Conservation (phyloP, 2,888 invertebrate genomes). For the Pristionchus exspectatus region DNA sequence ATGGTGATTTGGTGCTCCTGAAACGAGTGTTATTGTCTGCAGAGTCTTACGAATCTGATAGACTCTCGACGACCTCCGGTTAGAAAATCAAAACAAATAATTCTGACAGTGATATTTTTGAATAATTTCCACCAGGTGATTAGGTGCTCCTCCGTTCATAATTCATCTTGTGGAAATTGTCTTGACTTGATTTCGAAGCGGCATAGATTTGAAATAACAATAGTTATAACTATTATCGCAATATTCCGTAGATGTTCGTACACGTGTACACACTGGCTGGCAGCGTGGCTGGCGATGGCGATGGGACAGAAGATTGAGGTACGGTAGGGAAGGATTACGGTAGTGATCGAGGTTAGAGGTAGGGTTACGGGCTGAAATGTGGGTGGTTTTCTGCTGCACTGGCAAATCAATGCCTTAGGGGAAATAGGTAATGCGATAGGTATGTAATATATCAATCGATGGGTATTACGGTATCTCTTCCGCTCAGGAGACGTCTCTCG, state of each 20-base stretch:
- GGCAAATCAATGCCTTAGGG: no score
- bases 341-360: not conserved
- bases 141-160: not conserved
- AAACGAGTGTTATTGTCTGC: no score
- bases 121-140: not conserved
- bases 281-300: constrained; percentile 46
- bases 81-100: no score
- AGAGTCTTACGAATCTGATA: not conserved
- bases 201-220: not conserved
- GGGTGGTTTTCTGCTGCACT: no score
- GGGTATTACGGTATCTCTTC: not conserved
- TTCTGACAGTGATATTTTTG: not conserved
- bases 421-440: no score
- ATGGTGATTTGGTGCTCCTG: no score
- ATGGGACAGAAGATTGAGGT: constrained; percentile 51
- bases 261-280: constrained; percentile 49
- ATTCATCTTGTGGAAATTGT: not conserved
- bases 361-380: not conserved
- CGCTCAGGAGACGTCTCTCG: not conserved
- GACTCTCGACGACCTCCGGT: not conserved
- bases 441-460: not conserved
- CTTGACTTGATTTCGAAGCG: not conserved
- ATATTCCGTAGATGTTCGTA: not conserved
- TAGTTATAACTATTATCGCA: not conserved
- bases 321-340: not conserved